These are phyloP conservation scores for Mirza zaza DNA, from an alignment of 2,113 vertebrate genomes.

Conservation along the genomic window DNA sequence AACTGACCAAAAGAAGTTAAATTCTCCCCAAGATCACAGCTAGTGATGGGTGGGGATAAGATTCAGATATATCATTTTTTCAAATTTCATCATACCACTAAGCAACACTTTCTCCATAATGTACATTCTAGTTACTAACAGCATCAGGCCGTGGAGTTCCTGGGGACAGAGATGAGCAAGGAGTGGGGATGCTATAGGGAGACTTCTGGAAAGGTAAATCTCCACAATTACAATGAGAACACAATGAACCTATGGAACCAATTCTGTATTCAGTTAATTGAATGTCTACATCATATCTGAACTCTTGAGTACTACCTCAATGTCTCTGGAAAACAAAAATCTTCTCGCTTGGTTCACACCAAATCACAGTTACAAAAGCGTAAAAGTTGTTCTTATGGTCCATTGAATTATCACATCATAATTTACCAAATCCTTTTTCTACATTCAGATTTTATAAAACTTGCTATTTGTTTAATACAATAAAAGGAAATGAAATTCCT, in stretches of 20 bases:
- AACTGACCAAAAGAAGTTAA: not conserved
- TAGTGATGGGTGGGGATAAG: not conserved
- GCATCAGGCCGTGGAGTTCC: not conserved
- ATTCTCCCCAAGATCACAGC: not conserved
- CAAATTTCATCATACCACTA: not conserved
- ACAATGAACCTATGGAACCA: not conserved
- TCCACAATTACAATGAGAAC: not conserved
- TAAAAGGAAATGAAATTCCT: not conserved
- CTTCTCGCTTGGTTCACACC: not conserved
- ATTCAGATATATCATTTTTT: not conserved
- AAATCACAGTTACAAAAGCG: not conserved
- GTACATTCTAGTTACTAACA: not conserved
- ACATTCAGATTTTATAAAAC: not conserved
- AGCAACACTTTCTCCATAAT: not conserved
- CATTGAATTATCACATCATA: not conserved
- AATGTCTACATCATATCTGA: not conserved
- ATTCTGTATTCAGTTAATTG: not conserved
- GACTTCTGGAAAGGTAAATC: not conserved
- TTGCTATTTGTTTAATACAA: not conserved
- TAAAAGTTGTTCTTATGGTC: not conserved
- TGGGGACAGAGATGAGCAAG: not conserved
- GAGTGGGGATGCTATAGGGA: not conserved
- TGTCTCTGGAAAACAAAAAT: conserved; percentile 5
- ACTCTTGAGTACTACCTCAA: not conserved
- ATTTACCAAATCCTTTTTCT: not conserved